These are phyloP conservation scores for Sphenopsis melanotis DNA, from an alignment of 2,797 vertebrate species.

Conservation along the genomic window DNA sequence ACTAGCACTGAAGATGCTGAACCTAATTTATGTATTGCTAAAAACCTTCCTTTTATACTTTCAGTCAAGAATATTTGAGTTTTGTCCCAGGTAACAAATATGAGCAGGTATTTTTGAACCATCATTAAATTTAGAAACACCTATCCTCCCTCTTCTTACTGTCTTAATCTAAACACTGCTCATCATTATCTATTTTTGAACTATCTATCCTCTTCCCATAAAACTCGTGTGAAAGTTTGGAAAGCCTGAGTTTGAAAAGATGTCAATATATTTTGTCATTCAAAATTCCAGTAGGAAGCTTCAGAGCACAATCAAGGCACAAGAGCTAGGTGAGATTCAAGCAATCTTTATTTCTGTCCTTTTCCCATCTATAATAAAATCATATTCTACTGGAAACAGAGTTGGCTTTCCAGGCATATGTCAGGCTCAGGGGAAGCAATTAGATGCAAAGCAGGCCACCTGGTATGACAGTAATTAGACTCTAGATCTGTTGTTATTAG, in stretches of 20 bases:
- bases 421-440: slow-evolving; percentile 53
- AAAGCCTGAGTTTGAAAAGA: not conserved
- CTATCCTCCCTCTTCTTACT: not conserved
- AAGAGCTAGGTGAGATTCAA: not conserved
- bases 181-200: not conserved
- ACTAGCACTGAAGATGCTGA: not conserved
- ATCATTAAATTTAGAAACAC: not conserved
- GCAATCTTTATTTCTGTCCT: not conserved
- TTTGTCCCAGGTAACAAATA: not conserved
- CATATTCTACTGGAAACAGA: slow-evolving; percentile 14
- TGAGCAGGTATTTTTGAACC: not conserved
- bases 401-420: slow-evolving; percentile 18
- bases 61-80: not conserved
- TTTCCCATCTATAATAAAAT: not conserved
- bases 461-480: slow-evolving; percentile 56
- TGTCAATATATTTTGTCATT: not conserved
- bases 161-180: not conserved
- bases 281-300: not conserved
- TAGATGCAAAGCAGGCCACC: slow-evolving; percentile 47
- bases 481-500: slow-evolving; percentile 32
- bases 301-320: not conserved
- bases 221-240: not conserved
- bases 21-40: not conserved
- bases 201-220: not conserved
- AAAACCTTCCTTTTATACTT: not conserved